Conservation (phyloP, 2,888 invertebrate genomes). For the Molanna angustata region DNA sequence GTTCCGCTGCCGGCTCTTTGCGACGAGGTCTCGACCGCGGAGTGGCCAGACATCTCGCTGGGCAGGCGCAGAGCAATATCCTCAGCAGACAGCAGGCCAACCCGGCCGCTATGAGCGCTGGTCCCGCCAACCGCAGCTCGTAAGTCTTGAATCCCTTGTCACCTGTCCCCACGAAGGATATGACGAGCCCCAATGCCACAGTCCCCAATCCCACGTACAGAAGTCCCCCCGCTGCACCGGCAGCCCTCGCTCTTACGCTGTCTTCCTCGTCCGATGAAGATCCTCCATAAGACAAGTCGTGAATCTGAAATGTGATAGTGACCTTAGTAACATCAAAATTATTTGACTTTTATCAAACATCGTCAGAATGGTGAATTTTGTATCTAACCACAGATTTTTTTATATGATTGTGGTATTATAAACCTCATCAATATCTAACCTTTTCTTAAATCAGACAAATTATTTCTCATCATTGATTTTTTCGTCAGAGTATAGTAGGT, state of each 20-base stretch:
- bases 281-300: slow-evolving; percentile 79
- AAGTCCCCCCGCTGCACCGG: slow-evolving; percentile 80
- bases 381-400: no score
- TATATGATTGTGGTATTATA: no score
- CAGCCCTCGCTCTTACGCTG: slow-evolving; percentile 61
- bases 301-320: slow-evolving; percentile 63
- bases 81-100: slow-evolving; percentile 80
- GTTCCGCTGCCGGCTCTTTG: slow-evolving; percentile 38
- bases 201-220: slow-evolving; percentile 83
- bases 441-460: no score
- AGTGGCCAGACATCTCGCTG: slow-evolving; percentile 68
- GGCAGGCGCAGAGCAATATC: slow-evolving; percentile 80
- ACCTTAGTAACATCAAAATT: no score
- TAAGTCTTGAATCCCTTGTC: slow-evolving; percentile 87
- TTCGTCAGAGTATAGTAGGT: no score
- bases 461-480: no score
- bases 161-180: slow-evolving; percentile 87
- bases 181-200: slow-evolving; percentile 79
- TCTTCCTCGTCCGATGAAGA: slow-evolving; percentile 72
- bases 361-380: no score
- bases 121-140: slow-evolving; percentile 82
- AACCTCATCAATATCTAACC: no score
- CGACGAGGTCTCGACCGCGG: slow-evolving; percentile 37
- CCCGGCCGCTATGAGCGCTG: slow-evolving; percentile 74
- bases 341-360: no score